Conservation (phyloP, 2,888 invertebrate species). For the Pyrrhosoma nymphula region DNA sequence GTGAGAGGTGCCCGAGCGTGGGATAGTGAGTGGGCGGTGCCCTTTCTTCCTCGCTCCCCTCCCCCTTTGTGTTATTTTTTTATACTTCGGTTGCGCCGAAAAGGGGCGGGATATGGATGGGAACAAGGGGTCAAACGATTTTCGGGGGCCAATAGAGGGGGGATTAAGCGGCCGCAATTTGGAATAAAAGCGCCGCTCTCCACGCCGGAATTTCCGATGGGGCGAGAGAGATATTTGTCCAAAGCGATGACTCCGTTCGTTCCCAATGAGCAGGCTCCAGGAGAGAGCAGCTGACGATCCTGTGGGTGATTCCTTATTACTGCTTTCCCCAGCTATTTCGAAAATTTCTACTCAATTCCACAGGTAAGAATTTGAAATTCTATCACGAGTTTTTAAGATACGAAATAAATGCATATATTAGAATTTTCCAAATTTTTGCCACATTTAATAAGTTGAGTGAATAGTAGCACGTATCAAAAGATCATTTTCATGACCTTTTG, state of each 20-base stretch:
- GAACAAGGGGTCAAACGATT: constrained; percentile 34
- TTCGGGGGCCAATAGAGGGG: constrained; percentile 21
- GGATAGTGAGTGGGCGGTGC: constrained; percentile 25
- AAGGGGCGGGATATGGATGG: neutral
- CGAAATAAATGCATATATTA: no score
- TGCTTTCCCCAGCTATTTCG: neutral
- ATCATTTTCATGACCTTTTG: no score
- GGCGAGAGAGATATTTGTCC: constrained; percentile 21
- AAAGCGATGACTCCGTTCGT: constrained; percentile 1
- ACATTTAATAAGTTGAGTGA: no score
- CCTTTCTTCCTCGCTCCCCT: neutral
- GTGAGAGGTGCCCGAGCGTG: constrained; percentile 38
- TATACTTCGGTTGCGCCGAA: neutral
- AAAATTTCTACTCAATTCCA: neutral
- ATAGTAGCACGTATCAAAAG: no score
- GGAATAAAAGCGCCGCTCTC: constrained; percentile 62
- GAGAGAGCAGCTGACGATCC: neutral
- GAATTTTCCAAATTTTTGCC: no score
- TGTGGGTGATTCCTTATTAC: neutral
- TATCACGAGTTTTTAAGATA: no score
- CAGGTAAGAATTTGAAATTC: no score
- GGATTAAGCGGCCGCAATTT: constrained; percentile 61
- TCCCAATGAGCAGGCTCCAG: neutral
- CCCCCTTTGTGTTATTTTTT: neutral
- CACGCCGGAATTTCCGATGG: constrained; percentile 17